Evolutionary conservation across 2,888 invertebrate genomes (phyloP), one percentile per base, ranked within the genome.

Genomic region (Agonopterix alstromeriana): DNA sequence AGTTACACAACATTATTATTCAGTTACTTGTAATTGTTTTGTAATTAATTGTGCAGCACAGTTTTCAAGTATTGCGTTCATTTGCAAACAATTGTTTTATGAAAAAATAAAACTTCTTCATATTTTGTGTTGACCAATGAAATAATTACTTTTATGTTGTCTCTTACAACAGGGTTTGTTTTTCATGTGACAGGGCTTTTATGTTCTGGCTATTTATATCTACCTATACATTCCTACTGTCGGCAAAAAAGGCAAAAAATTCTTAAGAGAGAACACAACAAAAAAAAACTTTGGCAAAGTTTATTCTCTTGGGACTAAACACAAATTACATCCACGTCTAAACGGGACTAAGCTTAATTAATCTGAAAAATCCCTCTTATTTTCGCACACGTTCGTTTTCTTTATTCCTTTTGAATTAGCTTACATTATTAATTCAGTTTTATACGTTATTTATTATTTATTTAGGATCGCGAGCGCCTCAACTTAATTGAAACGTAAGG

Each of bases 271-370:
- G 27, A 10, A 11, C 12, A 42, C 10, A 49, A 57, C 56, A 52
- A 48, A 57, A 52, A 55, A 53, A 51, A 57, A 53, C 52, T 53
- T 55, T 54, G 44, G 51, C 45, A 57, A 67, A 65, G 52, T 67
- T 61, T 53, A 44, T 58, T 64, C 65, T 51, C 63, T 48, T 42
- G 55, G 52, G 68, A 61, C 45, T 48, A 56, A 27, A 58, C 63
- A 66, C 65, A 73, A 75, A 77, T 74, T 70, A 73, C 61, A 56
- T 53, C 59, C 55, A 59, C 60, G 63, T 65, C 65, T 65, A 66
- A 73, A 71, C 64, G 64, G 51, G 60, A 54, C 61, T 67, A 63
- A 70, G 68, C 65, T 65, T 77, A 73, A 78, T 77, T 78, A 75
- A 77, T 77, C 69, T 72, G 55, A 70, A 75, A 70, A 73, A 69